These are phyloP conservation scores for Stenurella melanura DNA, from an alignment of 2,888 invertebrate genomes.

Conservation along the genomic window DNA sequence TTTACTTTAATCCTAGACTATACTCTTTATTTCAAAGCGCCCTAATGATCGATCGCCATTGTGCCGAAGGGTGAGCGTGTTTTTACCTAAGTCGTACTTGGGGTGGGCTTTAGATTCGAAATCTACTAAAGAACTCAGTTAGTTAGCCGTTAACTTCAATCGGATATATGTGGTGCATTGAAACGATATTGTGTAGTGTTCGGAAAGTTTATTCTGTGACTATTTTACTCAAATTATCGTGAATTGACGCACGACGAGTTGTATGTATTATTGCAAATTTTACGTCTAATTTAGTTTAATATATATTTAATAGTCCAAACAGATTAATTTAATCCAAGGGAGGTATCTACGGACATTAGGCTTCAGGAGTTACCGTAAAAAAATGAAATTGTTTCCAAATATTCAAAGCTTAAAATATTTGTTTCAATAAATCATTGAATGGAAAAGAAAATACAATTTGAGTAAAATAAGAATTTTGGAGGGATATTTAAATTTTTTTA, in stretches of 20 bases:
- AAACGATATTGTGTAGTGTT: conserved; percentile 14
- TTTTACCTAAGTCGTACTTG: conserved; percentile 42
- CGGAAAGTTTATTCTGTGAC: background rate
- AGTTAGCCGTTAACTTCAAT: conserved; percentile 21
- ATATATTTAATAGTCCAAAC: too few species aligned
- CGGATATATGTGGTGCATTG: conserved; percentile 12
- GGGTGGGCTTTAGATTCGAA: conserved; percentile 30
- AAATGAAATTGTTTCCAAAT: too few species aligned
- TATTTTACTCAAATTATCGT: conserved; percentile 14
- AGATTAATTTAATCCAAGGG: too few species aligned
- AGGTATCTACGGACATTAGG: too few species aligned
- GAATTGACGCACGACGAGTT: background rate
- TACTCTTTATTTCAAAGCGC: conserved; percentile 34
- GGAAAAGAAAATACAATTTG: too few species aligned
- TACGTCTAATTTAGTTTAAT: too few species aligned
- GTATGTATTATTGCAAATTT: too few species aligned
- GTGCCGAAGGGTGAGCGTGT: conserved; percentile 29
- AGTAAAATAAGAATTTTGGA: too few species aligned
- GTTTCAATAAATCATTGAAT: too few species aligned
- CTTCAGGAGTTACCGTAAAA: too few species aligned
- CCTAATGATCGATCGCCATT: conserved; percentile 46
- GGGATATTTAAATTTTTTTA: too few species aligned
- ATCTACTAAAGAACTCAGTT: conserved; percentile 24
- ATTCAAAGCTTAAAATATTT: too few species aligned
- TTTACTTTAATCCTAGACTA: conserved; percentile 43